Evolutionary conservation across 1,140 invertebrate genomes (phyloP), one percentile per base, ranked within the genome.

Genomic region (Physella acuta): DNA sequence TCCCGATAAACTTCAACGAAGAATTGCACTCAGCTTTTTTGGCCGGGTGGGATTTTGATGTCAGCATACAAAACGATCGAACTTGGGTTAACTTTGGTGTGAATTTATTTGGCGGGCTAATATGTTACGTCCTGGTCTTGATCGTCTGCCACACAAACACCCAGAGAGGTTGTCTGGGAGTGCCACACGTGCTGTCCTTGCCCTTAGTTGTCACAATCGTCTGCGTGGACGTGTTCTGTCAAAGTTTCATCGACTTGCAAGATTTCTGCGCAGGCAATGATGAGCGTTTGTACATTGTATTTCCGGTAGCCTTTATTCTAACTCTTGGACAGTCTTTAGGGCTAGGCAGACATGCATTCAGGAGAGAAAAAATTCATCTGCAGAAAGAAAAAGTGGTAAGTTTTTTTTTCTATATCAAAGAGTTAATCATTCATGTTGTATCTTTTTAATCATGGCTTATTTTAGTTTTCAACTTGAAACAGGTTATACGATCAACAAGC

Each of bases 121-220:
- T 55, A 14, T 71, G 75, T 8, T 78, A 75, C 64, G 37, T 66
- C 4, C 36, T 75, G 34, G 73, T 63, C 11, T 72, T 75, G 39
- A 63, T 75, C 14, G 71, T 63, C 11, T 75, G 73, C 34, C 72
- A 76, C 55, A 70, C 71, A 68, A 56, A 74, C 69, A 63, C 75
- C 71, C 60, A 73, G 33, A 17, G 49, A 14, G 73, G 64, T 16
- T 71, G 73, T 8, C 70, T 79, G 30, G 70, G 66, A 5, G 5
- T 73, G 0, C 78, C 76, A 17, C 31, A 75, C 0, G 31, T 72
- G 11, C 44, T 77, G 2, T 30, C 73, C 39, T 34, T 69, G 4
- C 75, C 73, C 3, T 31, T 76, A 14, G 16, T 64, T n/a, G 20
- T 73, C 34, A 17, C 51, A 3, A 3, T 76, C 16, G 26, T 75